phyloP scores from a whole-genome alignment of 2,888 invertebrate species.

The Panorpa germanica region DNA sequence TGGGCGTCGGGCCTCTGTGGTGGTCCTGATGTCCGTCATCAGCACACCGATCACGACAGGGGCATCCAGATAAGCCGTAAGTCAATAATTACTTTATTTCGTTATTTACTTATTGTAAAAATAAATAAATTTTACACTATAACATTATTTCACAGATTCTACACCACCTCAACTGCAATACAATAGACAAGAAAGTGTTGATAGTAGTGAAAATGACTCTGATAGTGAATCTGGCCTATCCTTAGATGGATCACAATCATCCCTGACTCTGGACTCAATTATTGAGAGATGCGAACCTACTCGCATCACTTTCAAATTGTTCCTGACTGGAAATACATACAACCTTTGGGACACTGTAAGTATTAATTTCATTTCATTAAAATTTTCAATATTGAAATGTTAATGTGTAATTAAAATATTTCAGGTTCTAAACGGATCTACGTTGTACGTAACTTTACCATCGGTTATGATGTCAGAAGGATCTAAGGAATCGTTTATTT shows the following conservation, averaged over 20 bases:
- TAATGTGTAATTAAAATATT: constrained; percentile 1
- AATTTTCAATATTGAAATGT: constrained; percentile 2
- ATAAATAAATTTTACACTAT: not conserved
- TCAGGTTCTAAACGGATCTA: constrained; percentile 16
- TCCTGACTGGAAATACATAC: constrained; percentile 55
- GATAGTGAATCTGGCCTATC: constrained; percentile 13
- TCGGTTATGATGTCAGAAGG: constrained; percentile 71
- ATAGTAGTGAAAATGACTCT: constrained; percentile 10
- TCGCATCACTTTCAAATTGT: constrained; percentile 58
- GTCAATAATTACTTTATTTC: constrained; percentile 6
- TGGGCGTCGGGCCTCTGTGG: constrained; percentile 98
- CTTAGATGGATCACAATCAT: constrained; percentile 20
- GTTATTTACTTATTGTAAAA: constrained; percentile 1
- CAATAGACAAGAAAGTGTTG: constrained; percentile 25
- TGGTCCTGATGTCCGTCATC: constrained; percentile 98
- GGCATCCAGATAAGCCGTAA: constrained; percentile 26
- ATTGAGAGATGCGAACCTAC: constrained; percentile 46
- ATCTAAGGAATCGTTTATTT: constrained; percentile 88
- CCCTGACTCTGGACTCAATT: constrained; percentile 31
- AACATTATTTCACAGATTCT: not conserved
- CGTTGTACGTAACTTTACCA: constrained; percentile 79
- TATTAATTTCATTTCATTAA: constrained; percentile 12
- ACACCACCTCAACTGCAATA: no score
- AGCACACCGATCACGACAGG: constrained; percentile 30
- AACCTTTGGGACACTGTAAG: constrained; percentile 72